Base-by-base conservation (phyloP, 2,888 invertebrate species). In the Sesamia inferens region DNA sequence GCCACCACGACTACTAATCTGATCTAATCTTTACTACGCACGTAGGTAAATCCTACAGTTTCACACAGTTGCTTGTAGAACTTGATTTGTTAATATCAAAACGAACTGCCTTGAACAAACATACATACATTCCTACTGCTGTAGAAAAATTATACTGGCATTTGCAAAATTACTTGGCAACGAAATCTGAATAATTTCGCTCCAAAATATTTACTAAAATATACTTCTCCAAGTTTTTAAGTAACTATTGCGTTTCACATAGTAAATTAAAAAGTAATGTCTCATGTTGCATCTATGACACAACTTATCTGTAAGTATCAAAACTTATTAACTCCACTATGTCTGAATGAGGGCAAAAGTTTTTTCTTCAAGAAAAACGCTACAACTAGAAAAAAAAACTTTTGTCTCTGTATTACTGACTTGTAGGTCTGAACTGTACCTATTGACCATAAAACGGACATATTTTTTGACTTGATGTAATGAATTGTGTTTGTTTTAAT, bases 221-320 rank as follows among this genome's bases (percentile, higher is more conserved):
- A 55, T 51, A 57, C 39, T 14, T 51, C 13, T 57, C 14, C n/a
- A 51, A 22, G 24, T 68, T 44, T 31, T n/a, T 10, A 31, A 62
- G 22, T 44, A 61, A 44, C 31, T 39, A 57, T 57, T 24, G 13
- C 51, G 62, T 57, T 47, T 66, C 24, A 63, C 39, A 22, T 55
- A 79, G 48, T 62, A 57, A 58, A 70, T 80, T 66, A 76, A 76
- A 78, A 78, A 59, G 62, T 48, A 55, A 70, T 74, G 65, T 66
- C 19, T 65, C 14, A 39, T 57, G 67, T 74, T 73, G 39, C 19
- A 80, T 64, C 66, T 67, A 47, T 59, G 47, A 68, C 72, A 72
- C 67, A 22, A 79, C 62, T 79, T 31, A 31, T 31, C 31, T 62
- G 39, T n/a, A n/a, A n/a, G n/a, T 62, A 59, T 64, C 58, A 59